Evolutionary conservation across 2,888 invertebrate species (phyloP).

Genomic region (Thecophora atra): DNA sequence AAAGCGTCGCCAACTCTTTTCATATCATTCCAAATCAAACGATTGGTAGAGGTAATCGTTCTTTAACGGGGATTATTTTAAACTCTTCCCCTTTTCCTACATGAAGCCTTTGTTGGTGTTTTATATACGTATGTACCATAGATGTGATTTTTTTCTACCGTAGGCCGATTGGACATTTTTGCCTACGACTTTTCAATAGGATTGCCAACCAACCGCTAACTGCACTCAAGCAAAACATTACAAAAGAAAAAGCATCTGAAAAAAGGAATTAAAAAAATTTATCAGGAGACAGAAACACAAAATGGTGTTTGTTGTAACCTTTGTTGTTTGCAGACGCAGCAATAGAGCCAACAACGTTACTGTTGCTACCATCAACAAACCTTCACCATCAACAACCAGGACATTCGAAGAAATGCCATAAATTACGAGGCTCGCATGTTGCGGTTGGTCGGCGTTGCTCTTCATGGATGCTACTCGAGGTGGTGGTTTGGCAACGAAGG

Average conservation of each 20-base stretch:
- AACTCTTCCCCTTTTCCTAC: not conserved
- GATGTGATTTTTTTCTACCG: not conserved
- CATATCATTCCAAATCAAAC: too few relatives aligned
- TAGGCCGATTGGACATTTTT: not conserved
- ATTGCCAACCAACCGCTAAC: not conserved
- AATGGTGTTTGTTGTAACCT: not conserved
- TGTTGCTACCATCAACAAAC: not conserved
- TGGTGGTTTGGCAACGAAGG: not conserved
- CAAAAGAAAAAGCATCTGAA: not conserved
- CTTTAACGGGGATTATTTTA: too few relatives aligned
- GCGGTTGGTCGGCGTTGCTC: conserved; percentile 23
- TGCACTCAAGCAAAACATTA: not conserved
- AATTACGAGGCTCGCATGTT: conserved; percentile 36
- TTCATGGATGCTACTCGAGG: not conserved
- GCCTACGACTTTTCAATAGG: not conserved
- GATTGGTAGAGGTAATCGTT: too few relatives aligned
- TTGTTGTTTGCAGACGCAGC: conserved; percentile 1
- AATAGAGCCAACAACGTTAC: not conserved
- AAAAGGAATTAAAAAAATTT: not conserved
- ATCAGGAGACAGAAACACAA: not conserved
- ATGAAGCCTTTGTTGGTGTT: not conserved
- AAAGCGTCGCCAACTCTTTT: too few relatives aligned
- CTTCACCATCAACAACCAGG: not conserved
- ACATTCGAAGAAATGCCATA: conserved; percentile 30
- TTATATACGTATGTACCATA: too few relatives aligned